Evolutionary conservation across 2,113 vertebrate genomes (phyloP).

Genomic region (Atrichornis clamosus): DNA sequence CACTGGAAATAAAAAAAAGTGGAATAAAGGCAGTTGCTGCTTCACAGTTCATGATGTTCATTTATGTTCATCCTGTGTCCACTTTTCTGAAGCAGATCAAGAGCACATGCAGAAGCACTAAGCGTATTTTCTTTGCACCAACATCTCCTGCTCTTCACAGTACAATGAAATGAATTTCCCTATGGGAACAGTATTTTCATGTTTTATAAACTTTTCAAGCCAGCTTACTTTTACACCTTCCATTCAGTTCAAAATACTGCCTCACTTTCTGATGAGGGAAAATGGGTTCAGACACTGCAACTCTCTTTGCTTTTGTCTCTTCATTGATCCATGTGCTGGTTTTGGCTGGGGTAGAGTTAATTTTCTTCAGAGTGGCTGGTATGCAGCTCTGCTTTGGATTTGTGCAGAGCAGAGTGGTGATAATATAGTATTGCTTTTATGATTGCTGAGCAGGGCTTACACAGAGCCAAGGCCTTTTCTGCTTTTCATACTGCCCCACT

Average conservation of each 20-base stretch:
- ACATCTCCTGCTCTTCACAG: not conserved
- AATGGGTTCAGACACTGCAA: not conserved
- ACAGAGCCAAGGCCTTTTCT: not conserved
- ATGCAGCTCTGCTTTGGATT: not conserved
- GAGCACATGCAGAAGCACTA: not conserved
- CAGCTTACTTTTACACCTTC: not conserved
- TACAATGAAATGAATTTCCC: not conserved
- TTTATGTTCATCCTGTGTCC: not conserved
- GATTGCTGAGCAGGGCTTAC: not conserved
- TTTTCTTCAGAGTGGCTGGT: not conserved
- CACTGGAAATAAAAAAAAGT: not conserved
- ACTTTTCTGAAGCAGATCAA: not conserved
- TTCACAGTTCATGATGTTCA: not conserved
- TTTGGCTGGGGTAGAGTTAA: not conserved
- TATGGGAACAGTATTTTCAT: not conserved
- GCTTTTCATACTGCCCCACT: not conserved
- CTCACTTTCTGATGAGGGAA: not conserved
- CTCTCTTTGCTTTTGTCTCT: not conserved
- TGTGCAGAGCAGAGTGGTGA: not conserved
- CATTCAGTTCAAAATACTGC: not conserved
- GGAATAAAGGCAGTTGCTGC: conserved; percentile 26
- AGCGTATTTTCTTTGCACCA: not conserved
- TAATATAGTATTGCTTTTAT: not conserved
- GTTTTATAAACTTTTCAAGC: not conserved
- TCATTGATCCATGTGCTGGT: not conserved